Evolutionary conservation across 2,797 vertebrate genomes (phyloP), one percentile per base, ranked within the genome.

Genomic region (Urocyon cinereoargenteus): DNA sequence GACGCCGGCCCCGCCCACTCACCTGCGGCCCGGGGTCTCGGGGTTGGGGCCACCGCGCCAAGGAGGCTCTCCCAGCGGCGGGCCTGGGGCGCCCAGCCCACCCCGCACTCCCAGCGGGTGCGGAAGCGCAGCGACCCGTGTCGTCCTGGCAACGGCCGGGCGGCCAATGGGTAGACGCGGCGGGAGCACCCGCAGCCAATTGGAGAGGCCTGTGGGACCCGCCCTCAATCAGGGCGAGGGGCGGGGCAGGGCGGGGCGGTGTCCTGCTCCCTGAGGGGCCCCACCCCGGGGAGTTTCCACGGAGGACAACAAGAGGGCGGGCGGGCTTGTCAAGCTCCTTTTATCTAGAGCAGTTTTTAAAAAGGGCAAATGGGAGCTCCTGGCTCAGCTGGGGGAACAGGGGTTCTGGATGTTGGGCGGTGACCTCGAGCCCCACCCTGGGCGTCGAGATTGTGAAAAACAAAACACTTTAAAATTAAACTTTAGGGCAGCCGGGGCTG

Each of bases 111-210:
- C 77, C 73, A 1, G 53, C 0, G n/a, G n/a, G 0, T 45, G 31
- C 49, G 31, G 68, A 92, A 86, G 66, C 61, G 31, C 82, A 90
- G 86, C 85, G 91, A 40, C 96, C 5, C 12, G 49, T 89, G 94
- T 98, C 86, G 61, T 91, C 97, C 6, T 13, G 93, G 94, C 89
- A 97, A 98, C 95, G 34, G 49, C 49, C 3, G 0, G 9, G 14
- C 1, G 28, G 84, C 96, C 93, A 94, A 94, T 72, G 79, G 36
- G 93, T 4, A n/a, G 49, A 72, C 34, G 51, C 8, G 8, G 61
- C 3, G 1, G 57, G 55, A 84, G 79, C 3, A 1, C 13, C 11
- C 13, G 0, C 11, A 90, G 87, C 97, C 97, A 98, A 87, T 96
- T 51, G 64, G 26, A 0, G 13, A 1, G 21, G 59, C 9, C 2